These are phyloP conservation scores for Neoascia interrupta DNA, from an alignment of 2,888 invertebrate genomes.

Conservation along the genomic window DNA sequence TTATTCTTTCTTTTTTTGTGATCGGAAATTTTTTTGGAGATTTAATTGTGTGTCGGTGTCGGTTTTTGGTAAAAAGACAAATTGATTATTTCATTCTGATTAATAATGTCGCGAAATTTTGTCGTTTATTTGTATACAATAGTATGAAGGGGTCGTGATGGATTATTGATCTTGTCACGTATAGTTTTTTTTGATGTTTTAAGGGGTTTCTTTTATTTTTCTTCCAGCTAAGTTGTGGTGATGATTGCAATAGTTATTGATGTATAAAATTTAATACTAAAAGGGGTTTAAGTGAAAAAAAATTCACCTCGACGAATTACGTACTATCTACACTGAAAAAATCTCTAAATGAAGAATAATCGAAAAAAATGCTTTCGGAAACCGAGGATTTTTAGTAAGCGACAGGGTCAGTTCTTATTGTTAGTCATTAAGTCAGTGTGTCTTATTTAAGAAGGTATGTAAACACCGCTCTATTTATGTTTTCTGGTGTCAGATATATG, in stretches of 20 bases:
- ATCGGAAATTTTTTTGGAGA: constrained; percentile 24
- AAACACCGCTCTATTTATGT: too few relatives aligned
- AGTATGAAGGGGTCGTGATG: constrained; percentile 9
- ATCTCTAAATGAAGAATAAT: too few relatives aligned
- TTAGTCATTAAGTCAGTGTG: too few relatives aligned
- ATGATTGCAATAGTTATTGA: background rate
- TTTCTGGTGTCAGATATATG: too few relatives aligned
- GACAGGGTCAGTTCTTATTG: too few relatives aligned
- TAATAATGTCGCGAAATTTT: constrained; percentile 34
- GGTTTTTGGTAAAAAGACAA: constrained; percentile 25
- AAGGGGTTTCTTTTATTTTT: background rate
- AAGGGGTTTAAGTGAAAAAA: background rate
- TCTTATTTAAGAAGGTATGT: too few relatives aligned
- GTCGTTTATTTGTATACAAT: constrained; percentile 28
- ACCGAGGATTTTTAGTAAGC: too few relatives aligned
- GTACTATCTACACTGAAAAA: too few relatives aligned
- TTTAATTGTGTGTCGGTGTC: constrained; percentile 21
- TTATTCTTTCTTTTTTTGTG: background rate
- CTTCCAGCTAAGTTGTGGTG: background rate
- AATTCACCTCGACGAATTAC: too few relatives aligned
- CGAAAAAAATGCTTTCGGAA: too few relatives aligned
- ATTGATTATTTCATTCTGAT: constrained; percentile 39
- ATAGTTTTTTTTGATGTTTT: background rate
- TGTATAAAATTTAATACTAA: background rate
- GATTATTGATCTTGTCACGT: constrained; percentile 49